Conservation (phyloP, 2,113 vertebrate genomes). For the Entomyzon cyanotis region DNA sequence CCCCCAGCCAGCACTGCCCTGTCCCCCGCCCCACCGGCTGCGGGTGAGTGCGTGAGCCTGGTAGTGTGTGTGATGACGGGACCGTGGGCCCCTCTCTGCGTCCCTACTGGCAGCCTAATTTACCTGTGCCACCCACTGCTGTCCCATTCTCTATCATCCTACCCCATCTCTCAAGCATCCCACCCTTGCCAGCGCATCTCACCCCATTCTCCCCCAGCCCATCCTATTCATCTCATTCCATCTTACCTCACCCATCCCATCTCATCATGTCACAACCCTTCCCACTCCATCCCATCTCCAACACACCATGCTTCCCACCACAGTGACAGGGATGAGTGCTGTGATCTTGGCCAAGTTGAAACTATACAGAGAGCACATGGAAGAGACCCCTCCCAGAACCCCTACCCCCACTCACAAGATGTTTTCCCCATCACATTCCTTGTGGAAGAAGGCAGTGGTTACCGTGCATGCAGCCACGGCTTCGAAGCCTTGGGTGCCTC, state of each 20-base stretch:
- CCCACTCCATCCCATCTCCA: fast-evolving
- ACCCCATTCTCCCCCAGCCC: not conserved
- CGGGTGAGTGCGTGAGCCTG: not conserved
- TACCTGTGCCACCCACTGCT: not conserved
- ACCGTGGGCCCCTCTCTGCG: not conserved
- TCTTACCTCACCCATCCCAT: no score
- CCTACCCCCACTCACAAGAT: not conserved
- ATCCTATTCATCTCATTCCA: not conserved
- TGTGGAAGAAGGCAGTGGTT: fast-evolving
- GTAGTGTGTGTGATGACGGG: not conserved
- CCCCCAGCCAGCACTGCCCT: no score
- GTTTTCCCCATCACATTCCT: not conserved
- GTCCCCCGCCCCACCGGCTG: not conserved
- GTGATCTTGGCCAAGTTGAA: not conserved
- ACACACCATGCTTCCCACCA: not conserved
- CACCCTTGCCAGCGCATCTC: no score
- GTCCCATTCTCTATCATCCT: not conserved
- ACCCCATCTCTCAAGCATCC: not conserved
- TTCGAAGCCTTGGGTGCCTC: not conserved
- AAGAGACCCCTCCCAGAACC: not conserved
- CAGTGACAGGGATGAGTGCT: fast-evolving
- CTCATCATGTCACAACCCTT: not conserved
- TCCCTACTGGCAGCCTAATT: not conserved
- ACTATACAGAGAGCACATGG: no score
- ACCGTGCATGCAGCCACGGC: fast-evolving